Conservation (phyloP, 2,113 vertebrate genomes). For the Pampusana beccarii region DNA sequence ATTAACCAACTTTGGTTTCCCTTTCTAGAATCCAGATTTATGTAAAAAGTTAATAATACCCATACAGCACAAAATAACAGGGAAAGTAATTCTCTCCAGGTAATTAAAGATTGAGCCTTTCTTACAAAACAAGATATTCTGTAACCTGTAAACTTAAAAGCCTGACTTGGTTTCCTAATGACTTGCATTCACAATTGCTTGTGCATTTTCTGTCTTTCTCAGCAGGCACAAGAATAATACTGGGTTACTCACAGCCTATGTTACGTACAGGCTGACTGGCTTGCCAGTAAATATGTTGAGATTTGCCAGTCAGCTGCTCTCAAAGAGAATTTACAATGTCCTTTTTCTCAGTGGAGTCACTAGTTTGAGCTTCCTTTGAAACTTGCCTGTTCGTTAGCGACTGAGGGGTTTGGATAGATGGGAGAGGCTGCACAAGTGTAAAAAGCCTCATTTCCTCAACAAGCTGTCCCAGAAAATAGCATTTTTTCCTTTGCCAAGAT, state of each 20-base stretch:
- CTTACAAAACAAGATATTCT: background rate
- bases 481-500: background rate
- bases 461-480: background rate
- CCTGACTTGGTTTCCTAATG: background rate
- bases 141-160: background rate
- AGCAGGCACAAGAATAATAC: background rate
- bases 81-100: background rate
- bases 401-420: background rate
- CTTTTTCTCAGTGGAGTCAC: background rate
- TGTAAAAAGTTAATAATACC: background rate
- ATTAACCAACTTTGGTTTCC: background rate
- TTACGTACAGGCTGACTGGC: background rate
- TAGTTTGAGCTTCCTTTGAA: background rate
- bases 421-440: background rate
- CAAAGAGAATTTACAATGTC: background rate
- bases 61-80: background rate
- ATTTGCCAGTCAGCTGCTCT: background rate
- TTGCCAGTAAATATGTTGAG: background rate
- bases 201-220: background rate
- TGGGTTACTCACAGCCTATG: background rate
- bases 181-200: background rate
- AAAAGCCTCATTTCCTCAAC: background rate
- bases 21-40: background rate
- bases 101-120: background rate
- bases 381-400: fast-evolving